Evolutionary conservation across 2,113 vertebrate species (phyloP).

Genomic region (Camarhynchus parvulus): DNA sequence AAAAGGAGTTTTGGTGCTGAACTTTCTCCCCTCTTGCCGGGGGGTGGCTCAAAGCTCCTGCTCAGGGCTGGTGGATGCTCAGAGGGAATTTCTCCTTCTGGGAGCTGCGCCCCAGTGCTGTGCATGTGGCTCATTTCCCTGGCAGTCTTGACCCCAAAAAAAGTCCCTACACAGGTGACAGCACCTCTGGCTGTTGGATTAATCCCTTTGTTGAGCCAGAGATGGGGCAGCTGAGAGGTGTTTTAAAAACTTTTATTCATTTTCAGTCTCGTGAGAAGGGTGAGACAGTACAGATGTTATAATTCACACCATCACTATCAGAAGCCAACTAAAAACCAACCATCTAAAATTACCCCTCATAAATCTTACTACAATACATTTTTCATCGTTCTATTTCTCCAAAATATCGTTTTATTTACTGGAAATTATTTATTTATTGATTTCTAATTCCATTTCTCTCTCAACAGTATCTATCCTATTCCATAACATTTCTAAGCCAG

Average conservation of each 20-base stretch:
- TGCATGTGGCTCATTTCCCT: not conserved
- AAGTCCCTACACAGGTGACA: fast-evolving
- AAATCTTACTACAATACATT: no score
- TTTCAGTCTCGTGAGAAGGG: not conserved
- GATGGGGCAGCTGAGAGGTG: not conserved
- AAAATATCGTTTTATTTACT: not conserved
- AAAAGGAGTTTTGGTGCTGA: not conserved
- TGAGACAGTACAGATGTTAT: not conserved
- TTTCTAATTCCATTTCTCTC: not conserved
- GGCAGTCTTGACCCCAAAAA: not conserved
- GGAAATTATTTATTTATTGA: no score
- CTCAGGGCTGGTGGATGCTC: not conserved
- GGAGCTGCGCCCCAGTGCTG: not conserved
- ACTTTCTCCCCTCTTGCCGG: not conserved
- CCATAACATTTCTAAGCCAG: not conserved
- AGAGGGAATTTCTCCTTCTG: not conserved
- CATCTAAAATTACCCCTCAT: not conserved
- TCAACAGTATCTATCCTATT: not conserved
- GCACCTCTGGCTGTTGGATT: not conserved
- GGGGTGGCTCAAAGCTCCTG: not conserved
- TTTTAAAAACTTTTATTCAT: not conserved
- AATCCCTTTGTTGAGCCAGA: not conserved
- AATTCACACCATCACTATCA: not conserved
- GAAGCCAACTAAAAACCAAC: not conserved
- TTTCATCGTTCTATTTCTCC: not conserved